Conservation (phyloP, 23 tunicate species). For the Halocynthia aurantium region DNA sequence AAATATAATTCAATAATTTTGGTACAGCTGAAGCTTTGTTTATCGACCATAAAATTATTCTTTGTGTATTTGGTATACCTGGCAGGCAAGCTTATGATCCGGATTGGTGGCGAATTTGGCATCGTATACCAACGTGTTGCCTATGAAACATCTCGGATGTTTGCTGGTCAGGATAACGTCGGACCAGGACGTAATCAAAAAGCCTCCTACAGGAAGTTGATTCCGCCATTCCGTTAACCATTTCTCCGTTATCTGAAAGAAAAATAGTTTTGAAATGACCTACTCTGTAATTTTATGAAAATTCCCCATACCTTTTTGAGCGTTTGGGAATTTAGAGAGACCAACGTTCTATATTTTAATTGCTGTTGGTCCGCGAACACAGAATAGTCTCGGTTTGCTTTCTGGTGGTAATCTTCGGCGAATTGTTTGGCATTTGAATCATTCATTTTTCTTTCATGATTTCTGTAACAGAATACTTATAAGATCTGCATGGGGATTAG, state of each 20-base stretch:
- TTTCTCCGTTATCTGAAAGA: slow-evolving; percentile 61
- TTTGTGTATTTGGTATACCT: slow-evolving; percentile 21
- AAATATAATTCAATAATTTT: no score
- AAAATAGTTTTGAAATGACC: no score
- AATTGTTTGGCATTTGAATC: no score
- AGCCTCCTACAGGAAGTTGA: slow-evolving; percentile 86
- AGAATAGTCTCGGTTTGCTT: not conserved
- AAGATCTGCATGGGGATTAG: no score
- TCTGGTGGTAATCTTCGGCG: no score
- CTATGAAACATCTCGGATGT: slow-evolving; percentile 73
- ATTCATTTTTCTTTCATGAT: no score
- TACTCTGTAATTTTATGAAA: no score
- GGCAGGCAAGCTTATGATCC: slow-evolving; percentile 79
- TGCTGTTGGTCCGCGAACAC: slow-evolving; percentile 55
- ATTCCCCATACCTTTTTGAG: slow-evolving; percentile 48
- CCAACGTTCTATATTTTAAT: slow-evolving; percentile 69
- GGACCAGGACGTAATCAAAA: slow-evolving; percentile 93
- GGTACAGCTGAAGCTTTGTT: no score
- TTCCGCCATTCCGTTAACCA: slow-evolving; percentile 91
- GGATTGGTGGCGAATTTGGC: slow-evolving; percentile 73
- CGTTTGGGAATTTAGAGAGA: slow-evolving; percentile 82
- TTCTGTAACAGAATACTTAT: no score
- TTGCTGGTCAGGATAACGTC: slow-evolving; percentile 77
- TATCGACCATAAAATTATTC: no score
- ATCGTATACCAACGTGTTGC: slow-evolving; percentile 72